Conservation (phyloP, 2,888 invertebrate species). For the Nomada lathburiana region DNA sequence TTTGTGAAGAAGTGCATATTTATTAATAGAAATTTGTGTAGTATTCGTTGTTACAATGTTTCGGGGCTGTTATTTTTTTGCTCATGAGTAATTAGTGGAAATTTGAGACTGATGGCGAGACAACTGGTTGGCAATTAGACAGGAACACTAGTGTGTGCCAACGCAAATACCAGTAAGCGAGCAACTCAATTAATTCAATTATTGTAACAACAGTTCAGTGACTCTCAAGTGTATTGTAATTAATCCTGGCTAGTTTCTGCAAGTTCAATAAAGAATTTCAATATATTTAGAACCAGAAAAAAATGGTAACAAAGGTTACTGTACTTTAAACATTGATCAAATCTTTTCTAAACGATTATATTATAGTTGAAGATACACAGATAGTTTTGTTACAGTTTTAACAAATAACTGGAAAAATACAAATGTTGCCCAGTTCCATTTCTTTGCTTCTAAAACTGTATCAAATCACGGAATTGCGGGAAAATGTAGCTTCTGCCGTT, state of each 20-base stretch:
- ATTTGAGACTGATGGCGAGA: background rate
- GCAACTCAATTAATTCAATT: background rate
- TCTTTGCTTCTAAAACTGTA: constrained; percentile 3
- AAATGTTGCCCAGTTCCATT: background rate
- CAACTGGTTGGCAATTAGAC: background rate
- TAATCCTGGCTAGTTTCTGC: background rate
- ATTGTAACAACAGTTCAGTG: background rate
- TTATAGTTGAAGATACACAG: too few species aligned
- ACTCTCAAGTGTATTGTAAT: too few species aligned
- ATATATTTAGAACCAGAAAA: too few species aligned
- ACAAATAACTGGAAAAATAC: background rate
- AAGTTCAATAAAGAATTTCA: background rate
- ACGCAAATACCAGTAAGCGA: background rate
- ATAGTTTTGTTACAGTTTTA: background rate
- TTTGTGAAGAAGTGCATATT: too few species aligned
- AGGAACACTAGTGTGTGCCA: background rate
- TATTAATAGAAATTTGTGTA: too few species aligned
- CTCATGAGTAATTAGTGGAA: too few species aligned
- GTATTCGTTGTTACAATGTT: background rate
- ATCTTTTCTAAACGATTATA: too few species aligned
- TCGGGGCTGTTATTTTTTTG: too few species aligned
- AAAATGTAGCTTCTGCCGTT: background rate
- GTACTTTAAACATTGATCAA: too few species aligned
- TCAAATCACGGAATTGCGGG: background rate
- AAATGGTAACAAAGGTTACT: too few species aligned